phyloP scores from a whole-genome alignment of 2,888 invertebrate species.

The Dryadula phaetusa region DNA sequence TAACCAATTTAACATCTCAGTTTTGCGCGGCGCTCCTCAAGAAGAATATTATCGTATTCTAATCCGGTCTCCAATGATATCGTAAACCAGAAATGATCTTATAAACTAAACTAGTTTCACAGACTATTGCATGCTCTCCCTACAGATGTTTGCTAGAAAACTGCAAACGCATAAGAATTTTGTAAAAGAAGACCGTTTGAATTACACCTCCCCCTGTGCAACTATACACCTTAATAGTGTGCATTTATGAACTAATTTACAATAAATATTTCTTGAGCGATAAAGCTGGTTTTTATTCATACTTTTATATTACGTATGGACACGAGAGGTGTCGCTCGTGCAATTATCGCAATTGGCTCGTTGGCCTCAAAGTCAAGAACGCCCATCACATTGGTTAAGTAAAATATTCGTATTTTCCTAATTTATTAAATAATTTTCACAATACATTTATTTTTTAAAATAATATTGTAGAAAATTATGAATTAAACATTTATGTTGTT shows the following conservation, averaged over 20 bases:
- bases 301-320: conserved; percentile 71
- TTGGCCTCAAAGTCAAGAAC: conserved; percentile 75
- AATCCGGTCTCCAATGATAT: conserved; percentile 79
- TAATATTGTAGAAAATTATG: not conserved
- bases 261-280: conserved; percentile 49
- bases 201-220: conserved; percentile 12
- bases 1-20: conserved; percentile 72
- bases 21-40: conserved; percentile 75
- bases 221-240: conserved; percentile 27
- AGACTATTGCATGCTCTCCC: conserved; percentile 71
- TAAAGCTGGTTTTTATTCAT: conserved; percentile 55
- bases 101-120: conserved; percentile 76
- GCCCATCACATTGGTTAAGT: conserved; percentile 69
- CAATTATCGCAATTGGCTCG: conserved; percentile 83
- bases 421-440: conserved; percentile 31
- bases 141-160: conserved; percentile 68
- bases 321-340: conserved; percentile 78
- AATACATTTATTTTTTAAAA: not conserved
- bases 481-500: too few relatives aligned
- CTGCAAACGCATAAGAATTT: conserved; percentile 59
- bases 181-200: conserved; percentile 34
- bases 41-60: conserved; percentile 75
- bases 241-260: conserved; percentile 56
- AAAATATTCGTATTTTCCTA: conserved; percentile 42
- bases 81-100: conserved; percentile 80